phyloP scores from a whole-genome alignment of 2,797 vertebrate genomes.

The Gadopsis bispinosus region DNA sequence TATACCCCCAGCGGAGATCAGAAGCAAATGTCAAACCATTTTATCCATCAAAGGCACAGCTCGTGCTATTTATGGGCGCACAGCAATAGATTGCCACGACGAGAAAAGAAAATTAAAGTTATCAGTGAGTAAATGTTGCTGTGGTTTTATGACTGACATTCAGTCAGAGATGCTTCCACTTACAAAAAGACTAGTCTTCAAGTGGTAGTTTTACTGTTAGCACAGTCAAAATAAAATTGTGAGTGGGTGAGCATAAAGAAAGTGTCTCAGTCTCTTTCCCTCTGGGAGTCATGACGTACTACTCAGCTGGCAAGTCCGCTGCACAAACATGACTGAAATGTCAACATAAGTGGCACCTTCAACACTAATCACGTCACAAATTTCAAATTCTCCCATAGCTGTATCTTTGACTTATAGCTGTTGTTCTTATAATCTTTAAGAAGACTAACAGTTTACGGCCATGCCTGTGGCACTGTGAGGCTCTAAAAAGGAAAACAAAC shows the following conservation, averaged over 20 bases:
- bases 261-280: constrained; percentile 1
- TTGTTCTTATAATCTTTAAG: background rate
- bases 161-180: constrained; percentile 34
- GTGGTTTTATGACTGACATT: constrained; percentile 38
- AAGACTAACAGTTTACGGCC: background rate
- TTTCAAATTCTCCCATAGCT: constrained; percentile 12
- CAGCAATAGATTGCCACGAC: constrained; percentile 48
- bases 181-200: constrained; percentile 11
- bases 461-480: background rate
- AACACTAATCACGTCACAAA: constrained; percentile 17
- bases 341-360: constrained; percentile 27
- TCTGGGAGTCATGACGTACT: constrained; percentile 18
- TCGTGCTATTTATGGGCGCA: constrained; percentile 70
- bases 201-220: constrained; percentile 18
- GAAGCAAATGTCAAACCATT: constrained; percentile 82
- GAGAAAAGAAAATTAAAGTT: constrained; percentile 22
- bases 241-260: constrained; percentile 12
- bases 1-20: constrained; percentile 75
- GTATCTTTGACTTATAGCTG: background rate
- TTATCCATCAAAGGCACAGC: constrained; percentile 78
- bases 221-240: constrained; percentile 22
- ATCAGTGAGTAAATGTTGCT: constrained; percentile 60
- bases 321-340: constrained; percentile 29
- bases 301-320: constrained; percentile 12
- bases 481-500: background rate